Conservation (phyloP, 2,888 invertebrate species). For the Biston stratarius region DNA sequence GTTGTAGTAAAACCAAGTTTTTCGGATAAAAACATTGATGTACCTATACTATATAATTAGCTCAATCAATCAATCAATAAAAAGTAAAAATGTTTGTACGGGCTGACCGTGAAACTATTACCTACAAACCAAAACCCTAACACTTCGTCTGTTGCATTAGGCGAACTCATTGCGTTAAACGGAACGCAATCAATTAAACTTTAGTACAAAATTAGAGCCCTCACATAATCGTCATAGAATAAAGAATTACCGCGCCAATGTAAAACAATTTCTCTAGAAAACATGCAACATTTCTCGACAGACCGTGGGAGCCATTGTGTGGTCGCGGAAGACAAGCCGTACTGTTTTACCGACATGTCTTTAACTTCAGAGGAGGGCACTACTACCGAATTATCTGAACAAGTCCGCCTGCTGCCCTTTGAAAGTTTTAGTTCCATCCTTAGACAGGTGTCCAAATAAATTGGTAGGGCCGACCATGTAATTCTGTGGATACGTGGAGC, state of each 20-base stretch:
- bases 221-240: constrained; percentile 21
- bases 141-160: not conserved
- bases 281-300: constrained; percentile 39
- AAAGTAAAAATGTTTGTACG: too few relatives aligned
- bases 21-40: too few relatives aligned
- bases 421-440: not conserved
- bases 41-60: too few relatives aligned
- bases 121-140: too few relatives aligned
- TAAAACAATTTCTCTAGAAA: constrained; percentile 51
- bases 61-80: too few relatives aligned
- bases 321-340: constrained; percentile 44
- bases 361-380: not conserved
- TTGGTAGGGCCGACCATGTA: constrained; percentile 28
- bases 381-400: not conserved
- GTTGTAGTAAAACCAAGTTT: too few relatives aligned
- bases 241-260: constrained; percentile 30
- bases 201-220: too few relatives aligned
- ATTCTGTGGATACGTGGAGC: constrained; percentile 39
- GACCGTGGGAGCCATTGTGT: constrained; percentile 52
- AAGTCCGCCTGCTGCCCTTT: not conserved
- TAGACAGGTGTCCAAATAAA: not conserved
- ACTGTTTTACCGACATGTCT: not conserved
- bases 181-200: too few relatives aligned
- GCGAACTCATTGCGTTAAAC: not conserved
- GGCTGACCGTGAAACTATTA: too few relatives aligned